These are phyloP conservation scores for Halyomorpha halys DNA, from an alignment of 1,140 invertebrate genomes.

Conservation along the genomic window DNA sequence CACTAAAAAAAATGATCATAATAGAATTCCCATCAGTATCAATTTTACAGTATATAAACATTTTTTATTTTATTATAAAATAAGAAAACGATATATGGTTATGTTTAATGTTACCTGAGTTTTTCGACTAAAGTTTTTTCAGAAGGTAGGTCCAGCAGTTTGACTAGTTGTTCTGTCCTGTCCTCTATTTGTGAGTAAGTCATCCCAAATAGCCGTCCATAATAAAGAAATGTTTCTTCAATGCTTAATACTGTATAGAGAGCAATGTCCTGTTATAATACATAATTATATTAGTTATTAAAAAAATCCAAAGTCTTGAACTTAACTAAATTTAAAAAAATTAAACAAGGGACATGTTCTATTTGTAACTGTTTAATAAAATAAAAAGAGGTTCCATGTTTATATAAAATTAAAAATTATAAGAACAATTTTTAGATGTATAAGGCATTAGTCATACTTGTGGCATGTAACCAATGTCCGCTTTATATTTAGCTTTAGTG, in stretches of 20 bases:
- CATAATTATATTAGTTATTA: not conserved
- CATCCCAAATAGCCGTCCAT: constrained; percentile 79
- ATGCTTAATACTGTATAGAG: constrained; percentile 79
- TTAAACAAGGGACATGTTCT: too few relatives aligned
- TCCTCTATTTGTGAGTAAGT: constrained; percentile 49
- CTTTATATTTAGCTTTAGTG: constrained; percentile 67
- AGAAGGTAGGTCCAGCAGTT: constrained; percentile 62
- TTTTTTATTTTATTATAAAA: too few relatives aligned
- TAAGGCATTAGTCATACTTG: constrained; percentile 39
- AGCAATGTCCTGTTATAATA: constrained; percentile 59
- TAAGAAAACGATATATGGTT: too few relatives aligned
- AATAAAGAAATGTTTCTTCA: constrained; percentile 74
- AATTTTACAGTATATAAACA: too few relatives aligned
- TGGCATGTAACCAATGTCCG: constrained; percentile 74
- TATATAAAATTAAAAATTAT: too few relatives aligned
- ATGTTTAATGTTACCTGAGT: constrained; percentile 23
- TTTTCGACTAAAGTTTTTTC: constrained; percentile 38
- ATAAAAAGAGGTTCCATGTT: too few relatives aligned
- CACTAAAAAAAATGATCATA: constrained; percentile 45
- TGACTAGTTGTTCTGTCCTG: constrained; percentile 54
- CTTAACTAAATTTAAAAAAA: too few relatives aligned
- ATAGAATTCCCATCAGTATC: not conserved
- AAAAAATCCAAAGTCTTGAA: too few relatives aligned
- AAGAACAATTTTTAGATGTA: too few relatives aligned
- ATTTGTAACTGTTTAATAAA: too few relatives aligned